Evolutionary conservation across 2,888 invertebrate species (phyloP), one percentile per base, ranked within the genome.

Genomic region (Criorhina ranunculi): DNA sequence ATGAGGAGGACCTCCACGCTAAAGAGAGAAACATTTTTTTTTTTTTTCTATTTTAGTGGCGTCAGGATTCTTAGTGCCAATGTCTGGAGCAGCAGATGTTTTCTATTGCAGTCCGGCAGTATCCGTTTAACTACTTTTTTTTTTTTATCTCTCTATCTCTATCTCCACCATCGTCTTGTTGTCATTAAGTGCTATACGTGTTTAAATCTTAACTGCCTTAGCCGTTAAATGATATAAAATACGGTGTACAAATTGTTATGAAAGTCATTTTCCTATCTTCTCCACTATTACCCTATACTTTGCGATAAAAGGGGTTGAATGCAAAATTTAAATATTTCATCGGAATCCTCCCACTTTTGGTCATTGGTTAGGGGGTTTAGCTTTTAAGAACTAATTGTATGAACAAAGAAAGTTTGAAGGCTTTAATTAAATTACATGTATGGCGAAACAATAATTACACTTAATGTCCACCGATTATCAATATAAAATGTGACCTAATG

Each of bases 41-140:
- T 42, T 42, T 42, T 57, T 12, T 33, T 35, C 5, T 19, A 57
- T 17, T 35, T 57, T 37, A n/a, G 24, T 59, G 59, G 29, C 42
- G 42, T 59, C 42, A 59, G 42, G 15, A 5, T 42, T 59, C 57
- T 57, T 57, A 37, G n/a, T n/a, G 37, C 5, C 57, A n/a, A 6
- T n/a, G 37, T 57, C 59, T 59, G 40, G 59, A 29, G 29, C 59
- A n/a, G 40, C 59, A 40, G 42, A 59, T 42, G 59, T 42, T 59
- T 57, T 42, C 37, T 29, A 29, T 37, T 40, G 5, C 51, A 53
- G 8, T 53, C 31, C 53, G 19, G 15, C 11, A 40, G 24, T 40
- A 37, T 19, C 57, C 11, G 17, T 46, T 46, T 29, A 24, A 49
- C 6, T 49, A 8, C 24, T 49, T 9, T 19, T 46, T 2, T 11